Evolutionary conservation across 92 coral and sea anemone species (phyloP).

Genomic region (Palythoa grandis): DNA sequence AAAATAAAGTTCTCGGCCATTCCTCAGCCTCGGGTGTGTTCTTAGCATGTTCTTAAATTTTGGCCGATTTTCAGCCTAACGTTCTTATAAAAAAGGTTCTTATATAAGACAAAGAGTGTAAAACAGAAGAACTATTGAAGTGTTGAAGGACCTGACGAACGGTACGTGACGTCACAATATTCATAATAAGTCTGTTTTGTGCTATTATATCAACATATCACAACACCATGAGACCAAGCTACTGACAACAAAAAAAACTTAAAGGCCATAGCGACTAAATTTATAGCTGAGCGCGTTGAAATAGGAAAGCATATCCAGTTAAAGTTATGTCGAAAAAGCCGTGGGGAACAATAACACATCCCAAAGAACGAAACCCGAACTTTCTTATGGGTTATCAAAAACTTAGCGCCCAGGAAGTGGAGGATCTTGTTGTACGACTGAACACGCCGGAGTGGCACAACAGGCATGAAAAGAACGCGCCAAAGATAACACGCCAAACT

Average conservation of each 20-base stretch:
- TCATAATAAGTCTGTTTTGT: neutral
- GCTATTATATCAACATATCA: neutral
- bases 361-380: conserved; percentile 83
- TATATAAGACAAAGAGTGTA: too few relatives aligned
- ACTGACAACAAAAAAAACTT: neutral
- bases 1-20: too few relatives aligned
- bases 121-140: too few relatives aligned
- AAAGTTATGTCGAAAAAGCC: conserved; percentile 80
- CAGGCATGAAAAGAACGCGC: conserved; percentile 60
- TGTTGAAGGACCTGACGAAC: neutral
- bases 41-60: too few relatives aligned
- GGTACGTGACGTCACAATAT: neutral
- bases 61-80: too few relatives aligned
- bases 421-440: conserved; percentile 71
- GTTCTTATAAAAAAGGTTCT: too few relatives aligned
- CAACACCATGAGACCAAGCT: neutral
- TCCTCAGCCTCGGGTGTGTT: too few relatives aligned
- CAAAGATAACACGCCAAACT: conserved; percentile 48
- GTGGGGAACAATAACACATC: conserved; percentile 98
- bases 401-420: conserved; percentile 62
- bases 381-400: conserved; percentile 85
- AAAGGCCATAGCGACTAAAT: neutral
- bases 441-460: conserved; percentile 78
- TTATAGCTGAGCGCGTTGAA: too few relatives aligned
- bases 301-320: neutral